Evolutionary conservation across 2,113 vertebrate species (phyloP).

Genomic region (Chaetodon auriga): DNA sequence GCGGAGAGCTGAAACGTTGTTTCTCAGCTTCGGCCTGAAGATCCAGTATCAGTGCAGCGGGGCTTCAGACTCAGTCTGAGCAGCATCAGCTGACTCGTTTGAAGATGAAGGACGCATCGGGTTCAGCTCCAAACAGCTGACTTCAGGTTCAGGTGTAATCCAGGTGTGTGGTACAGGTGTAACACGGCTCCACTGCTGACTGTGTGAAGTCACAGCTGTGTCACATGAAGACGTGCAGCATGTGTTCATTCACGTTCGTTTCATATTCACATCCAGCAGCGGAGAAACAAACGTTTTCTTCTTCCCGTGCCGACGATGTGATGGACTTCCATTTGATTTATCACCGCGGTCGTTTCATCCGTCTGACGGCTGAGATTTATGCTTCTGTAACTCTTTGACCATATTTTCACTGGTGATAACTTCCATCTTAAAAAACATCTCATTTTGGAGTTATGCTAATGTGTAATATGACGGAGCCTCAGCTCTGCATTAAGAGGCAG

Average conservation of each 20-base stretch:
- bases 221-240: background rate
- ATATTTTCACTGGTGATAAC: background rate
- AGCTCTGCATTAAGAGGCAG: background rate
- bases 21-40: no score
- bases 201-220: no score
- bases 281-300: background rate
- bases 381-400: background rate
- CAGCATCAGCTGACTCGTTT: no score
- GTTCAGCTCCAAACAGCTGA: no score
- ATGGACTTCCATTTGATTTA: conserved; percentile 4
- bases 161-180: no score
- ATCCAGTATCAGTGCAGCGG: no score
- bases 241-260: background rate
- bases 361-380: background rate
- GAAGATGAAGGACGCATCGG: no score
- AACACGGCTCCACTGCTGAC: background rate
- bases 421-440: background rate
- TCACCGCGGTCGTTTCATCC: background rate
- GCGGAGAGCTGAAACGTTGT: no score
- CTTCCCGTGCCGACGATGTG: background rate
- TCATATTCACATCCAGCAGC: background rate
- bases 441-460: conserved; percentile 4
- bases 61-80: no score
- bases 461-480: no score
- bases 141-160: no score